Base-by-base conservation (phyloP, 2,113 vertebrate species). In the Falcunculus frontatus region DNA sequence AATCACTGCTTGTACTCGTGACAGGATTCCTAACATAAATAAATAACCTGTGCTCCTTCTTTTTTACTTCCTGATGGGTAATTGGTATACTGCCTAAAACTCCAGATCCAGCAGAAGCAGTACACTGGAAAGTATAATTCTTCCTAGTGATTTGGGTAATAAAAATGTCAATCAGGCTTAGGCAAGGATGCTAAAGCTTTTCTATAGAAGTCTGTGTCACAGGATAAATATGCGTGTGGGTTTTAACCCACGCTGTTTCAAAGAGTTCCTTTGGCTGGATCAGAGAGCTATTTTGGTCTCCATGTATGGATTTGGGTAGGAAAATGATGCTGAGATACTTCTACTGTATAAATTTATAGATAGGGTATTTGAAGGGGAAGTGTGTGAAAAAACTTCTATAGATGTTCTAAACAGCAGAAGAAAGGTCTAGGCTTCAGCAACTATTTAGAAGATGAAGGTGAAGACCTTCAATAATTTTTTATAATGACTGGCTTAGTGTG, bases 101-200 rank as follows among this genome's bases (percentile, higher is more conserved):
- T 60, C 42, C 52, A 76, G 42, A 57, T 83, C 67, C 21, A 67
- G 63, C 55, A 90, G 87, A 69, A 93, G 74, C 6, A 65, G 33
- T 83, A 62, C 46, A 67, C 49, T 89, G 79, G 82, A 91, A 95
- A 96, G 78, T 75, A 11, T 47, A 89, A 95, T 56, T 90, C 93
- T 95, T 94, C 52, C 70, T 84, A 68, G 84, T 73, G 62, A 73
- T 73, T 60, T 85, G 53, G 37, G 35, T 69, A 85, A 83, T 81
- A 94, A 94, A 95, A 93, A 76, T 37, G 63, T 85, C 91, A 75
- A 4, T 91, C 47, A 79, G 62, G 30, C 70, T 94, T 93, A 85
- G 44, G 65, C 23, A 73, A 65, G 33, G 84, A 92, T 76, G 53
- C 65, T 87, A 53, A 94, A 89, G 16, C 23, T 91, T 90, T 93